Evolutionary conservation across 2,888 invertebrate genomes (phyloP).

Genomic region (Pristionchus entomophagus): DNA sequence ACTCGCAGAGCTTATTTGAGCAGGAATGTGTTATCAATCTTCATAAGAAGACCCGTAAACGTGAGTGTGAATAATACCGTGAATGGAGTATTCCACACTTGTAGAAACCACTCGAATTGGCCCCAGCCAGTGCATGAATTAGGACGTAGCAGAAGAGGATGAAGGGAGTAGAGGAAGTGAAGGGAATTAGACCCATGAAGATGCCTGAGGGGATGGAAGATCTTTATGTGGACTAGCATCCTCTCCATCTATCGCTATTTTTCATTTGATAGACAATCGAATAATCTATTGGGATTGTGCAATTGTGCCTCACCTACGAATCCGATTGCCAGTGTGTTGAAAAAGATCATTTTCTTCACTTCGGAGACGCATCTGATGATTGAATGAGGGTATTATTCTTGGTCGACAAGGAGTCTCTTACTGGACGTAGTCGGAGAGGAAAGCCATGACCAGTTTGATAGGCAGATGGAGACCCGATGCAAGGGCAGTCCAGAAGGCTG

Average conservation of each 20-base stretch:
- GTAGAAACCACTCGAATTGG: conserved; percentile 69
- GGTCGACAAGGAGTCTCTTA: not conserved
- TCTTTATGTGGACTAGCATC: too few species aligned
- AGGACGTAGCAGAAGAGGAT: not conserved
- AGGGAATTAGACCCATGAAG: conserved; percentile 27
- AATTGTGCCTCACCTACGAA: conserved; percentile 50
- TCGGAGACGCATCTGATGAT: conserved; percentile 49
- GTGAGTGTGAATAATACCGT: conserved; percentile 49
- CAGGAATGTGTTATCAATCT: too few species aligned
- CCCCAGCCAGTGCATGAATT: conserved; percentile 48
- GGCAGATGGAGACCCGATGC: conserved; percentile 57
- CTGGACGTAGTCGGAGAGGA: conserved; percentile 62
- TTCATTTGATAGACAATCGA: too few species aligned
- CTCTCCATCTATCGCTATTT: too few species aligned
- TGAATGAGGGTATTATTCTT: not conserved
- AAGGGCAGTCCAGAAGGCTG: conserved; percentile 31
- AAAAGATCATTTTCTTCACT: conserved; percentile 49
- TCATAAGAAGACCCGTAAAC: too few species aligned
- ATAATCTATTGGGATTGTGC: too few species aligned
- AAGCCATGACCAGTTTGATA: conserved; percentile 61
- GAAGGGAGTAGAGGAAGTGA: not conserved
- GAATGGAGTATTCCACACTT: conserved; percentile 66
- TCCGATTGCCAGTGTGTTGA: conserved; percentile 53
- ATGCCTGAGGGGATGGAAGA: conserved; percentile 2
- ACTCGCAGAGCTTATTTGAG: too few species aligned